Evolutionary conservation across 2,113 vertebrate genomes (phyloP), one percentile per base, ranked within the genome.

Genomic region (Laticauda colubrina): DNA sequence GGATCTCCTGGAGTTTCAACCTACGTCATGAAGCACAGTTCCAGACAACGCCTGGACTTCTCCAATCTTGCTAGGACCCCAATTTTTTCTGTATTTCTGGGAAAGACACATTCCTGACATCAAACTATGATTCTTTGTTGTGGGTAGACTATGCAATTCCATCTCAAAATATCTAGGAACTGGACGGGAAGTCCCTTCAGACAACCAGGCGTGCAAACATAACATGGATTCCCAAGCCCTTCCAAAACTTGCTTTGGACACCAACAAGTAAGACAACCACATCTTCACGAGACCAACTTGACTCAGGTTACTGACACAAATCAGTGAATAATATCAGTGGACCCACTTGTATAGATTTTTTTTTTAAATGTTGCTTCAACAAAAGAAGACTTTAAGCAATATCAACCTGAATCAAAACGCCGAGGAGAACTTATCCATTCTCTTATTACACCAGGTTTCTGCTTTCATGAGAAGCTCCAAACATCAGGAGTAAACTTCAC

Each of bases 401-500:
- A 39, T 51, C 45, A 89, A n/a, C 5, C 92, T 2, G 10, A 64
- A 6, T 21, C 0, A n/a, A 26, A 48, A 4, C 29, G 2, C 10
- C 0, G 39, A 7, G 75, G 11, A 48, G 24, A 69, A 29, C 29
- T 34, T 61, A 87, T 0, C 1, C 91, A 8, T 15, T 43, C 3
- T 43, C 18, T 51, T 5, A 2, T 51, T 8, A 3, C 64, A 8
- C 88, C 57, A 10, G 18, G 39, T 64, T 0, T 81, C n/a, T 75
- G 29, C n/a, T 75, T 34, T 14, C n/a, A n/a, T 64, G n/a, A 24
- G 59, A 10, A 64, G 10, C n/a, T 18, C 64, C n/a, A 18, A 18
- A 0, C 2, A 0, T 12, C 2, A 56, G 39, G 59, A 8, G 0
- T 59, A 3, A 29, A 51, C 8, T 29, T 61, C 55, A 89, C 21